Percentiles rank a stretch among this genome's conserved stretches.
Conservation (phyloP, 2,113 vertebrate genomes). For the Delphinapterus leucas region DNA sequence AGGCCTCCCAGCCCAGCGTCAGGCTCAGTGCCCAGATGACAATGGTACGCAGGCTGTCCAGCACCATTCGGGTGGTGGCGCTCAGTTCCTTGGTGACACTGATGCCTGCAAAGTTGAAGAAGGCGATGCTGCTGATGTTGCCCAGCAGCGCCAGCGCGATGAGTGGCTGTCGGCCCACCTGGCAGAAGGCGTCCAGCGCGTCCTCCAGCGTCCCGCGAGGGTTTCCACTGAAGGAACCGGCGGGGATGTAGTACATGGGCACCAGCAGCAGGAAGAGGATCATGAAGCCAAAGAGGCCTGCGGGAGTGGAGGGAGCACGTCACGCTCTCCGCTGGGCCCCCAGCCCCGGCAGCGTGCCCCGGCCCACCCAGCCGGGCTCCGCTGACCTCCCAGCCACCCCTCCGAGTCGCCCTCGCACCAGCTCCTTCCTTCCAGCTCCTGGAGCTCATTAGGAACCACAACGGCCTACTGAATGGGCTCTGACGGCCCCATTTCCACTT, state of each 20-base stretch:
- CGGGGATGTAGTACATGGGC: conserved; percentile 93
- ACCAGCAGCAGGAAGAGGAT: conserved; percentile 91
- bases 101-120: conserved; percentile 97
- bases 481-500: background rate
- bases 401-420: accelerated
- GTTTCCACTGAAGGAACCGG: conserved; percentile 84
- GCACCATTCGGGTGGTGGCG: conserved; percentile 97
- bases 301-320: accelerated
- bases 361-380: accelerated
- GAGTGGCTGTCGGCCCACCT: conserved; percentile 88
- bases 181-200: conserved; percentile 92
- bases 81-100: conserved; percentile 97
- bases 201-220: conserved; percentile 89
- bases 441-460: background rate
- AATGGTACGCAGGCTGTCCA: conserved; percentile 94
- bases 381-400: background rate
- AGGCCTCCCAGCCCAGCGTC: conserved; percentile 91
- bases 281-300: conserved; percentile 93
- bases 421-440: background rate
- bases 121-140: conserved; percentile 95
- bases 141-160: conserved; percentile 90
- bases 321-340: accelerated
- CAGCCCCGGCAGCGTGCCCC: no score
- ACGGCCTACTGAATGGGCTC: background rate
- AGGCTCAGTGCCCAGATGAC: conserved; percentile 93